Conservation (phyloP, 2,113 vertebrate species). For the Oncorhynchus gorbuscha region DNA sequence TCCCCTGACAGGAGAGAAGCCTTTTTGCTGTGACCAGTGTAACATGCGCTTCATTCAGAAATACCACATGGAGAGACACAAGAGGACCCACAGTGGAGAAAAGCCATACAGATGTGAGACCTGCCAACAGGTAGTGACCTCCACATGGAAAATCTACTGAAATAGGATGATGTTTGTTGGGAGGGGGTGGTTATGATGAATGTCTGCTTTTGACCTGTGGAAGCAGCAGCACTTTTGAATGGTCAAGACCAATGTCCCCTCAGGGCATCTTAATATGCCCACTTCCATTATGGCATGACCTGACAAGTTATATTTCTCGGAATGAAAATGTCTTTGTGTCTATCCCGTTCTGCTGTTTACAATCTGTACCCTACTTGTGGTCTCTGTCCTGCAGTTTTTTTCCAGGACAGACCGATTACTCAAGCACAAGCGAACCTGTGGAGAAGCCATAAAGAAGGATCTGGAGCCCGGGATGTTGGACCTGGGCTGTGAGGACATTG, state of each 20-base stretch:
- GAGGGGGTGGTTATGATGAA: too few relatives aligned
- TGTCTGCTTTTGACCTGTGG: too few relatives aligned
- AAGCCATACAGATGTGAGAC: slow-evolving; percentile 99
- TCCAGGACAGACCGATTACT: slow-evolving; percentile 96
- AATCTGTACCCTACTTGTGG: neutral
- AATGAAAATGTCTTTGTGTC: neutral
- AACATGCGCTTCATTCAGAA: slow-evolving; percentile 99
- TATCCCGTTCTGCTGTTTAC: neutral
- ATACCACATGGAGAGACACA: slow-evolving; percentile 99
- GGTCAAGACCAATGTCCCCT: too few relatives aligned
- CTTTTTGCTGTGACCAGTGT: slow-evolving; percentile 97
- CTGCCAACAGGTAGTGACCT: slow-evolving; percentile 85
- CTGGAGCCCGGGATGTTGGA: slow-evolving; percentile 84
- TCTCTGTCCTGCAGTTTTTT: slow-evolving; percentile 81
- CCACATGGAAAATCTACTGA: neutral
- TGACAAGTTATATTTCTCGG: neutral
- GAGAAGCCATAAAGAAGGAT: slow-evolving; percentile 89
- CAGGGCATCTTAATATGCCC: neutral
- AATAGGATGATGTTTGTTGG: too few relatives aligned
- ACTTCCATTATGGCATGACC: neutral
- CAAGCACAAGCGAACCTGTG: slow-evolving; percentile 98
- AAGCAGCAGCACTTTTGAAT: too few relatives aligned
- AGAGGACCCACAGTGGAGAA: slow-evolving; percentile 98
- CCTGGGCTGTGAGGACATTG: slow-evolving; percentile 78
- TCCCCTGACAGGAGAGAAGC: slow-evolving; percentile 85